Evolutionary conservation across 2,797 vertebrate genomes (phyloP).

Genomic region (Sternotherus odoratus): DNA sequence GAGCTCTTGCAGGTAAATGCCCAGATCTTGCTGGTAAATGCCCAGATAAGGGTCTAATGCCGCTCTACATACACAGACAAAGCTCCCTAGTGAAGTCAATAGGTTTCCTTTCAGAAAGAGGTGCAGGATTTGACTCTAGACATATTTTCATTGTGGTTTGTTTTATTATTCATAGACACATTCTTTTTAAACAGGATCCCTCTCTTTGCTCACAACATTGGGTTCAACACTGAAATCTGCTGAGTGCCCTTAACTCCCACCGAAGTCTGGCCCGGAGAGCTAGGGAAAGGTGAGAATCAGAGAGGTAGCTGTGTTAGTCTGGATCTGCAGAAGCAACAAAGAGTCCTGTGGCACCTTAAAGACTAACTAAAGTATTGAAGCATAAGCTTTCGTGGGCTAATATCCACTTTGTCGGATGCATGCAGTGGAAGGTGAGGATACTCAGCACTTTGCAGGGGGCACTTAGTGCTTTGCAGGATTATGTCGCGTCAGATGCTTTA

Average conservation of each 20-base stretch:
- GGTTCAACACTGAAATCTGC: not conserved
- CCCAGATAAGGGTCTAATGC: not conserved
- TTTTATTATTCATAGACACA: not conserved
- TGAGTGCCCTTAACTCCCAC: not conserved
- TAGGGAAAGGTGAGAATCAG: not conserved
- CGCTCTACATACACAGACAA: not conserved
- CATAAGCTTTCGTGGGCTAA: too few relatives aligned
- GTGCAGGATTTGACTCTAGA: not conserved
- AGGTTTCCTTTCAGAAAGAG: not conserved
- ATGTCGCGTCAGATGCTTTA: not conserved
- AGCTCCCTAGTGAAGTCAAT: not conserved
- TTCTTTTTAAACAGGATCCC: not conserved
- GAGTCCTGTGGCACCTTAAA: too few relatives aligned
- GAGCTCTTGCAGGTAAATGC: not conserved
- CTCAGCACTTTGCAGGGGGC: not conserved
- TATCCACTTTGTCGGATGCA: too few relatives aligned
- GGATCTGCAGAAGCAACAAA: too few relatives aligned
- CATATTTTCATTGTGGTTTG: not conserved
- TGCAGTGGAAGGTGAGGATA: not conserved
- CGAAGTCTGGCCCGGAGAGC: too few relatives aligned
- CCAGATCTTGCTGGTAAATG: not conserved
- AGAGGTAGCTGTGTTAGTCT: too few relatives aligned
- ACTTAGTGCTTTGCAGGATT: not conserved
- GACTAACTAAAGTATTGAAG: too few relatives aligned
- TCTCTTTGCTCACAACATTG: not conserved